phyloP scores from a whole-genome alignment of 53 echinoderm and acorn worm species.

The Pentamera pediparva region DNA sequence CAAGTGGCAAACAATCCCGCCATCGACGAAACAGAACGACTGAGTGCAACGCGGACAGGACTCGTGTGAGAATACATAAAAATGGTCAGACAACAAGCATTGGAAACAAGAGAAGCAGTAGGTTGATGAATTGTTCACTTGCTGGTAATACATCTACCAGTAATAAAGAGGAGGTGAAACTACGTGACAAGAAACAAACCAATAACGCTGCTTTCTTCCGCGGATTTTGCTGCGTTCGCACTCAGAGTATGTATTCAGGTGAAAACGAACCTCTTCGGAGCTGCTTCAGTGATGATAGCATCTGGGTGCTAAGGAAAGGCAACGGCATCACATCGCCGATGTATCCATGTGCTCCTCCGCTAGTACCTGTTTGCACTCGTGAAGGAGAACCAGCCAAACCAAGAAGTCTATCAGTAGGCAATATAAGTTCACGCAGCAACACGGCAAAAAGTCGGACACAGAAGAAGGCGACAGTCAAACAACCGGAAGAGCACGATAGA shows the following conservation, averaged over 20 bases:
- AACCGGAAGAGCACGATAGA: neutral
- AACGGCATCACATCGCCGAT: constrained; percentile 18
- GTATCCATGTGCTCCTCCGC: neutral
- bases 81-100: neutral
- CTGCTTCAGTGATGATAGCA: neutral
- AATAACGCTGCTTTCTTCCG: constrained; percentile 20
- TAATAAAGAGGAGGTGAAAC: neutral
- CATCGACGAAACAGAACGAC: neutral
- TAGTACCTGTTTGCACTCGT: neutral
- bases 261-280: constrained; percentile 14
- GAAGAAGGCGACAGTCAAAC: neutral
- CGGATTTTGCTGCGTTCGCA: constrained; percentile 17
- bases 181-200: constrained; percentile 9
- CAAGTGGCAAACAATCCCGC: constrained; percentile 17
- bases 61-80: neutral
- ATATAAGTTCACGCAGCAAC: constrained; percentile 9
- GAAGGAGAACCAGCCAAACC: neutral
- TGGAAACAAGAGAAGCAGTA: neutral
- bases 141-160: no score
- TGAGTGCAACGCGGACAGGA: neutral
- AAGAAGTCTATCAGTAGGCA: constrained; percentile 15
- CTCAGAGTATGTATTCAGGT: constrained; percentile 24
- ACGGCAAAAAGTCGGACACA: neutral
- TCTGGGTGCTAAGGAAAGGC: constrained; percentile 17
- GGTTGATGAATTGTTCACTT: no score